phyloP scores from a whole-genome alignment of 2,797 vertebrate species.

The Hippoglossus hippoglossus region DNA sequence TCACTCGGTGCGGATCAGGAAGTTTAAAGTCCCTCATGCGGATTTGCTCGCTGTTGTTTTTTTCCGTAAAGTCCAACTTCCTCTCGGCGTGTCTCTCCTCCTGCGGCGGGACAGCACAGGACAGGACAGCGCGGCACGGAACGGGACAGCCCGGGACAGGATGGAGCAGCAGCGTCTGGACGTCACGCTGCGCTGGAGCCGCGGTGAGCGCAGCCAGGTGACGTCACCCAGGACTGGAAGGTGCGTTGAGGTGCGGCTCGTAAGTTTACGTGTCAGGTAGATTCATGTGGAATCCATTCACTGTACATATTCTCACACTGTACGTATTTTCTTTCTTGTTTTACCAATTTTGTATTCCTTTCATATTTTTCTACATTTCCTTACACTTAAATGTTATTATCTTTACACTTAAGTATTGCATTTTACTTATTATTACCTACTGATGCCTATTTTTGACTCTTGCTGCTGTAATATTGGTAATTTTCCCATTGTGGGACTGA shows the following conservation, averaged over 20 bases:
- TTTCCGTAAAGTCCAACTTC: conserved; percentile 21
- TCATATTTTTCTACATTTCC: too few relatives aligned
- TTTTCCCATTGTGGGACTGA: too few relatives aligned
- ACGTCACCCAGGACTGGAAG: conserved; percentile 74
- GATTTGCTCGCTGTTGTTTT: conserved; percentile 14
- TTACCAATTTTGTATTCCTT: too few relatives aligned
- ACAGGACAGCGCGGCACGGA: background rate
- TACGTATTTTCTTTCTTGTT: too few relatives aligned
- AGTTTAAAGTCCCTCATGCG: conserved; percentile 49
- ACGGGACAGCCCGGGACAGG: conserved; percentile 13
- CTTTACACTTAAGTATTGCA: too few relatives aligned
- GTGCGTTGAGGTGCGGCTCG: conserved; percentile 68
- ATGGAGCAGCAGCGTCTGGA: conserved; percentile 10
- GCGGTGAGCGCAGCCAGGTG: conserved; percentile 62
- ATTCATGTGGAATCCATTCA: background rate
- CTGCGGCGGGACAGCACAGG: background rate
- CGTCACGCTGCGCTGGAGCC: conserved; percentile 52
- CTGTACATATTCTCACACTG: too few relatives aligned
- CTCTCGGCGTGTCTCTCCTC: conserved; percentile 2
- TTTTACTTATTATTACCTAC: too few relatives aligned
- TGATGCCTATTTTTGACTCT: too few relatives aligned
- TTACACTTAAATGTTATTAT: too few relatives aligned
- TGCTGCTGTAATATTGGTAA: too few relatives aligned
- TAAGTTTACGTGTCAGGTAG: conserved; percentile 29
- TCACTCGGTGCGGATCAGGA: conserved; percentile 15